Conservation (phyloP, 2,113 vertebrate species). For the Tragelaphus scriptus region DNA sequence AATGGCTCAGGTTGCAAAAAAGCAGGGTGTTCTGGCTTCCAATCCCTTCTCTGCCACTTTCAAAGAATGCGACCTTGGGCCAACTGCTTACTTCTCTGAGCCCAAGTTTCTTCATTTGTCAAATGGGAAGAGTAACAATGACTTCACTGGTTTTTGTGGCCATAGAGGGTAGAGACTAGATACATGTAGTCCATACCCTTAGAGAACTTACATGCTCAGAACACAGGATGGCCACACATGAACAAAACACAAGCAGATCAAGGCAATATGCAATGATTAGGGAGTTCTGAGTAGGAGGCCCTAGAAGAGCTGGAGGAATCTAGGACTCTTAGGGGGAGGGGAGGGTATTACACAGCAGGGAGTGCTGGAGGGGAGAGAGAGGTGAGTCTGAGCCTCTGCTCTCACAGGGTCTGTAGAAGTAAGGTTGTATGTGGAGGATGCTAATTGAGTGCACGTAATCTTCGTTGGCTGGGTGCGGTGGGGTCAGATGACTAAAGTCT, state of each 20-base stretch:
- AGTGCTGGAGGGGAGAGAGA: rapidly evolving
- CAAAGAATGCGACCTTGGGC: background rate
- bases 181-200: background rate
- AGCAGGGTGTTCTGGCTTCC: background rate
- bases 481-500: background rate
- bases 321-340: background rate
- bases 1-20: background rate
- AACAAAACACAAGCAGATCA: background rate
- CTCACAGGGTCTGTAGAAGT: background rate
- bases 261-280: background rate
- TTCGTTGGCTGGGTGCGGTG: background rate
- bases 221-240: background rate
- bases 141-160: background rate
- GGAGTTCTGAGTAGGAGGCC: background rate
- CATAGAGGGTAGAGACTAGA: background rate
- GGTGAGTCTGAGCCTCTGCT: background rate
- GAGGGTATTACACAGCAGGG: rapidly evolving
- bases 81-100: background rate
- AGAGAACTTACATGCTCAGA: background rate
- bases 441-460: background rate
- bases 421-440: background rate
- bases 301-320: background rate
- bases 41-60: background rate
- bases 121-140: background rate
- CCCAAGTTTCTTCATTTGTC: background rate